Base-by-base conservation (phyloP, 1,140 invertebrate species). In the Leptopilina boulardi region DNA sequence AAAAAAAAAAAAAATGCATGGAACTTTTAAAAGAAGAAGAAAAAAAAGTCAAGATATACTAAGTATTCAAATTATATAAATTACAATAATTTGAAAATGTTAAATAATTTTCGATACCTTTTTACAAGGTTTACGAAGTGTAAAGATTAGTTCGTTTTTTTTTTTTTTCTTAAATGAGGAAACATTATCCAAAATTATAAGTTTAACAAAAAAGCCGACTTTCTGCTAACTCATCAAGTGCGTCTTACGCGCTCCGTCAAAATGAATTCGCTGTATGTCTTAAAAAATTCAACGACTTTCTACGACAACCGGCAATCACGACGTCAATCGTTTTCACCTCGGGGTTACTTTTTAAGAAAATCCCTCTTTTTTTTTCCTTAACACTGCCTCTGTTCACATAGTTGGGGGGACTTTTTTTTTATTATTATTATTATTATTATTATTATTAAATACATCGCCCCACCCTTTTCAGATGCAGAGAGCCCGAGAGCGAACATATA, bases 231-330 rank as follows among this genome's bases (percentile, higher is more conserved):
- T 38, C 34, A 38, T 38, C 34, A 38, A 38, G 34, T 38, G 34
- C 9, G 9, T 38, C 5, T 38, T 38, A 9, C 9, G 34, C 34
- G 34, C 34, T 66, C 23, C 59, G 59, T 66, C 59, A 66, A 66
- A 66, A 26, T 15, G 23, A 11, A 66, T 66, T 26, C 15, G 1
- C 56, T 30, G 23, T 66, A 23, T 34, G 6, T 30, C 56, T 66
- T 30, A 30, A 66, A 51, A 26, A 66, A 66, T 66, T 30, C 56
- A 66, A 66, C 23, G 56, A 30, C 56, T 66, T 66, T 66, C 59
- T 66, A 34, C 59, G 59, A 66, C 59, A 66, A 66, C 59, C 59
- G 13, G 23, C 59, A 66, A 66, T 66, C 23, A 66, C 23, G 26
- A 30, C 59, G 59, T 66, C 59, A 30, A 66, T 66, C 59, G 21